Base-by-base conservation (phyloP, 2,797 vertebrate species). In the Darevskia nairensis region DNA sequence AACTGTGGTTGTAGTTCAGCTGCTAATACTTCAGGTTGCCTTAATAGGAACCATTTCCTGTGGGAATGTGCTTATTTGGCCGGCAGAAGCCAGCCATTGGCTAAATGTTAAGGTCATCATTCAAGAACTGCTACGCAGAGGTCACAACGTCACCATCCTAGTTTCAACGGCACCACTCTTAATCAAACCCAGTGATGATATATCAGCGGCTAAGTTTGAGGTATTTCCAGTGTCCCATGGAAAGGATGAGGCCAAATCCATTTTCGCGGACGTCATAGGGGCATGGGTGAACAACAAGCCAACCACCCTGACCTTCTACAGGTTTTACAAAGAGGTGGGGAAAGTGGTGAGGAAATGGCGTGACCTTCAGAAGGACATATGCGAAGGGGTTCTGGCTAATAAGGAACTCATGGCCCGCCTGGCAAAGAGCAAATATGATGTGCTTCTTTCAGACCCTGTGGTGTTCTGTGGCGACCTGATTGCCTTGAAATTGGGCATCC, bases 61-160 rank as follows among this genome's bases (percentile, higher is more conserved):
- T 32, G 97, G 94, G 9, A 98, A 97, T 0, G 94, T 98, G 83
- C 83, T 98, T 93, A 96, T 98, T 90, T 98, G 98, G 98, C 98
- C 97, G 93, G 94, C 96, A 0, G 98, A 98, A 72, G 97, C 94
- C 81, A 98, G 98, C 89, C 98, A 98, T 90, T 98, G 98, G 98
- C 94, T 98, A 92, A 98, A 98, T 76, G 92, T 98, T 93, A 97
- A 98, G 93, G 89, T 89, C 1, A 89, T 98, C 82, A 86, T 97
- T 87, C 94, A 97, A 86, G 94, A 96, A 1, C 80, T 98, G 88
- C 90, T 95, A 4, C 93, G 61, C 82, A 97, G 96, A 0, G 97
- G 97, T 87, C 98, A 98, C 91, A 92, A 83, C 1, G 95, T 98
- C 80, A 98, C 97, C 0, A 91, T 98, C 80, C 89, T 98, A 88